Percentiles rank a stretch among this genome's conserved stretches.
These are phyloP conservation scores for Nephrotoma appendiculata DNA, from an alignment of 2,888 invertebrate species.

Conservation along the genomic window DNA sequence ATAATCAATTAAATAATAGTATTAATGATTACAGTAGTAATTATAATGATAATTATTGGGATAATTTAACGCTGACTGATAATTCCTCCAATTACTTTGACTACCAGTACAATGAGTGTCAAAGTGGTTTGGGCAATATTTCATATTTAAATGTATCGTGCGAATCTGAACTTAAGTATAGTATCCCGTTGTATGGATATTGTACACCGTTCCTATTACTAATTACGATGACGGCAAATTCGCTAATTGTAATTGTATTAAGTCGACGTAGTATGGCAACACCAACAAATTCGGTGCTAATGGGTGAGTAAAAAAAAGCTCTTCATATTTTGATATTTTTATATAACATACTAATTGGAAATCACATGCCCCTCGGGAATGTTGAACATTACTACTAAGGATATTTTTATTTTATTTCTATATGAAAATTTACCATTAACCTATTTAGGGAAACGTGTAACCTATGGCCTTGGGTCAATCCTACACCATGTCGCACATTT, in stretches of 20 bases:
- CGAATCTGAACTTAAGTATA: constrained; percentile 27
- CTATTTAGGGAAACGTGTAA: background rate
- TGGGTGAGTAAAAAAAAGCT: constrained; percentile 36
- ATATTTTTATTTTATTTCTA: background rate
- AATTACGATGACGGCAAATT: constrained; percentile 80
- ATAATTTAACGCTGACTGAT: background rate
- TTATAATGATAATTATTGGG: background rate
- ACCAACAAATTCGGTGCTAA: constrained; percentile 81
- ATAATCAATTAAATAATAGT: background rate
- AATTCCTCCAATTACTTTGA: constrained; percentile 1
- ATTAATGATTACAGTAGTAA: background rate
- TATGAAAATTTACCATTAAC: background rate
- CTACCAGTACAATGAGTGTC: constrained; percentile 17
- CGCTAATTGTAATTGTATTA: constrained; percentile 78
- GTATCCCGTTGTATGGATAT: constrained; percentile 29
- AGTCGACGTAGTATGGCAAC: constrained; percentile 79
- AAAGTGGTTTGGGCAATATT: constrained; percentile 19
- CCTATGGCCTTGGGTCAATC: no score
- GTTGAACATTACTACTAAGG: background rate
- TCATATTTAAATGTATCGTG: constrained; percentile 31
- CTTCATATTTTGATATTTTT: no score
- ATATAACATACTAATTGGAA: background rate
- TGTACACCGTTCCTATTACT: constrained; percentile 65
- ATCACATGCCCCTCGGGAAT: background rate
- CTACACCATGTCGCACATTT: no score